These are phyloP conservation scores for Campopleginae sp. DNA, from an alignment of 2,888 invertebrate genomes.

Conservation along the genomic window DNA sequence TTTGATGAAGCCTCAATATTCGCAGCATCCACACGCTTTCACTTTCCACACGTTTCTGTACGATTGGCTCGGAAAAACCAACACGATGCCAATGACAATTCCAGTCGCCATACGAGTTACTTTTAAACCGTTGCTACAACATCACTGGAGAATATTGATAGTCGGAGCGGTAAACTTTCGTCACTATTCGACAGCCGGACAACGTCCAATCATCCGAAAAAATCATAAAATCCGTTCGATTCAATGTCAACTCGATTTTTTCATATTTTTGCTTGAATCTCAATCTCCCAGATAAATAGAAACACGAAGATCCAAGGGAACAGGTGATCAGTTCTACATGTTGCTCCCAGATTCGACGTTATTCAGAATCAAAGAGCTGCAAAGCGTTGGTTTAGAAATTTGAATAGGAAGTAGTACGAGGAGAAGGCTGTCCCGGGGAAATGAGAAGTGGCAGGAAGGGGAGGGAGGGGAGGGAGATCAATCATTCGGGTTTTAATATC, in stretches of 20 bases:
- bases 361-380: neutral
- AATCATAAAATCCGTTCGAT: neutral
- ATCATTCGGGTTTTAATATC: constrained; percentile 82
- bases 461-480: constrained; percentile 73
- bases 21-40: constrained; percentile 19
- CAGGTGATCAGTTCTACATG: neutral
- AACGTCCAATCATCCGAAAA: neutral
- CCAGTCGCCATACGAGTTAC: constrained; percentile 9
- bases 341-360: neutral
- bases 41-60: constrained; percentile 3
- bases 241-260: neutral
- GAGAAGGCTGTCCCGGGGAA: neutral
- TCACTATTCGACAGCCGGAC: neutral
- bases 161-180: neutral
- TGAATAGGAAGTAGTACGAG: constrained; percentile 12
- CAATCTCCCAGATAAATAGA: neutral
- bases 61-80: constrained; percentile 36
- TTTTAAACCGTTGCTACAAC: constrained; percentile 68
- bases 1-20: constrained; percentile 50
- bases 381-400: neutral
- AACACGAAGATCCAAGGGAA: neutral
- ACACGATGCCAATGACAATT: constrained; percentile 16
- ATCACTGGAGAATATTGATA: constrained; percentile 73
- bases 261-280: neutral
- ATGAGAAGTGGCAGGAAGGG: constrained; percentile 25